Conservation (phyloP, 2,113 vertebrate genomes). For the Cheirogaleus medius region DNA sequence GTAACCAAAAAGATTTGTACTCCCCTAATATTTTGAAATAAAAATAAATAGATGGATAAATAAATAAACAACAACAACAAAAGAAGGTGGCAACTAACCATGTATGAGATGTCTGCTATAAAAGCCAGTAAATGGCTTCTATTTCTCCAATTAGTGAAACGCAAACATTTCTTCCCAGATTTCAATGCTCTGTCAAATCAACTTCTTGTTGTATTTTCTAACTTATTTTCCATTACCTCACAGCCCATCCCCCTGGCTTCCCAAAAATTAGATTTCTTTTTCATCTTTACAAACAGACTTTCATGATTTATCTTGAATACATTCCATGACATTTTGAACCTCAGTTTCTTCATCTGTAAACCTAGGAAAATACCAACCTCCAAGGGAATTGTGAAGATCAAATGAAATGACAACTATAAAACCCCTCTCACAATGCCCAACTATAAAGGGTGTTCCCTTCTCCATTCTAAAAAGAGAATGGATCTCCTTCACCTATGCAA, state of each 20-base stretch:
- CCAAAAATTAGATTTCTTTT: background rate
- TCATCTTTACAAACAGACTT: background rate
- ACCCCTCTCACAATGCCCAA: background rate
- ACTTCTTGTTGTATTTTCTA: background rate
- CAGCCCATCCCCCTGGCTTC: background rate
- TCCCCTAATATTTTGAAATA: no score
- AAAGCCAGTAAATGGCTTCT: background rate
- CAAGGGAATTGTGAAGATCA: background rate
- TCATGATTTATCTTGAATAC: background rate
- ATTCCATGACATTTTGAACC: background rate
- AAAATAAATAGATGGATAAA: no score
- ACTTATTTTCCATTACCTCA: background rate
- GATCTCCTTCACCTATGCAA: background rate
- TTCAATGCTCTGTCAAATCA: background rate
- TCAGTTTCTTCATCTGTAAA: background rate
- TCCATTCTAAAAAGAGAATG: background rate
- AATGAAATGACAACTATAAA: background rate
- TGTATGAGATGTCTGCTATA: background rate
- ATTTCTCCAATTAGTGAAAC: background rate
- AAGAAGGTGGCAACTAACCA: background rate
- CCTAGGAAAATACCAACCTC: background rate
- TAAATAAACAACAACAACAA: no score
- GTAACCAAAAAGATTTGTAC: no score
- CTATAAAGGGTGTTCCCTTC: background rate
- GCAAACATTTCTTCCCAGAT: background rate